Evolutionary conservation across 2,888 invertebrate genomes (phyloP).

Genomic region (Harpalus rufipes): DNA sequence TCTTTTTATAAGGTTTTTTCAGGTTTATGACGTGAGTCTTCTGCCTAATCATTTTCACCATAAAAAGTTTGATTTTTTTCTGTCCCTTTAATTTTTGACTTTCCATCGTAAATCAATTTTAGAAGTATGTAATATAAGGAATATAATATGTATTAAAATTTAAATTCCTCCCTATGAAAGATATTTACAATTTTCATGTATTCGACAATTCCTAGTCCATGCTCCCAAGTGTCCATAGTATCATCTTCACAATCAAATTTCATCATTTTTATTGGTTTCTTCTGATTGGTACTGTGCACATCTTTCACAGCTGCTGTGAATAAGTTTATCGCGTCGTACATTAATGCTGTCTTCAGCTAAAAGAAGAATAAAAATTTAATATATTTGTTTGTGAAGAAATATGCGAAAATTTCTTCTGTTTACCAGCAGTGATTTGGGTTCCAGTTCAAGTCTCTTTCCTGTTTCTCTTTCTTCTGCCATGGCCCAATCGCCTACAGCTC

Average conservation of each 20-base stretch:
- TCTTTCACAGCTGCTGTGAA: conserved; percentile 80
- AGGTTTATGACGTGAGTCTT: too few relatives aligned
- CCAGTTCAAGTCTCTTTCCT: conserved; percentile 24
- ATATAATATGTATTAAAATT: neutral
- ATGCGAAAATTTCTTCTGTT: neutral
- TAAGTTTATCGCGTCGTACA: conserved; percentile 85
- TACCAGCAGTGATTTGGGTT: conserved; percentile 49
- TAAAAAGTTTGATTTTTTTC: too few relatives aligned
- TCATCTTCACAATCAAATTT: conserved; percentile 70
- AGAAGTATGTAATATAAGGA: too few relatives aligned
- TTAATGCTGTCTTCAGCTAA: conserved; percentile 83
- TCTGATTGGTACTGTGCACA: conserved; percentile 67
- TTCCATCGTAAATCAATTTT: too few relatives aligned
- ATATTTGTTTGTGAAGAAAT: neutral
- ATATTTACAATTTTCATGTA: conserved; percentile 81
- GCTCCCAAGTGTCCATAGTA: conserved; percentile 77
- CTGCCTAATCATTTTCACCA: too few relatives aligned
- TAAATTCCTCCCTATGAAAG: neutral
- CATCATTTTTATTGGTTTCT: conserved; percentile 12
- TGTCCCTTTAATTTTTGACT: too few relatives aligned
- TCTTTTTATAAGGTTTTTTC: too few relatives aligned
- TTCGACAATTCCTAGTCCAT: conserved; percentile 83
- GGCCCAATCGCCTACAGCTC: conserved; percentile 77
- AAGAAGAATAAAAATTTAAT: conserved; percentile 70
- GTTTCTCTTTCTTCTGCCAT: conserved; percentile 69